These are phyloP conservation scores for Antennarius striatus DNA, from an alignment of 2,113 vertebrate genomes.

Conservation along the genomic window DNA sequence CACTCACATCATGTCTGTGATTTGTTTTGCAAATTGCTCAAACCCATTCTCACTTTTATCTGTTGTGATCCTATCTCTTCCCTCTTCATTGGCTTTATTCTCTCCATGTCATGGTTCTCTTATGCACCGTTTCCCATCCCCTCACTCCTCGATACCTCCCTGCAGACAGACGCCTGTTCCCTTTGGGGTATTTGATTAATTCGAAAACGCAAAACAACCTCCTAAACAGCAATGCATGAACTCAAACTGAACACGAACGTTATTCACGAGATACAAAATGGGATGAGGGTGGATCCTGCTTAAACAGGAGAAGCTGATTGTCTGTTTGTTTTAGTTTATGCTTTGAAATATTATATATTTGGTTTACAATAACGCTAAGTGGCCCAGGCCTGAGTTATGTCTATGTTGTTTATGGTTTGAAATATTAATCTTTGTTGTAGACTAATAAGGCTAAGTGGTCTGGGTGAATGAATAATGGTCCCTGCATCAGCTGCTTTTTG, in stretches of 20 bases:
- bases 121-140: not conserved
- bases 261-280: not conserved
- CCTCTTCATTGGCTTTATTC: too few relatives aligned
- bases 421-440: constrained; percentile 70
- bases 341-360: constrained; percentile 73
- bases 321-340: constrained; percentile 57
- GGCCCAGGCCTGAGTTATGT: constrained; percentile 64
- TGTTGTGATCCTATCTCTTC: too few relatives aligned
- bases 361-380: constrained; percentile 76
- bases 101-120: too few relatives aligned
- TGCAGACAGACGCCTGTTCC: constrained; percentile 29
- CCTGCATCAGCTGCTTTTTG: constrained; percentile 36
- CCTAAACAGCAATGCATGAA: not conserved
- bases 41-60: too few relatives aligned
- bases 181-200: constrained; percentile 36
- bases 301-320: constrained; percentile 18
- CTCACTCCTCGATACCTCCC: not conserved
- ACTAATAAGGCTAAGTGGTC: constrained; percentile 78
- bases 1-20: too few relatives aligned
- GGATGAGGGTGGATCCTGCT: constrained; percentile 26
- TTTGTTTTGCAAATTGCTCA: too few relatives aligned
- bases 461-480: constrained; percentile 62
- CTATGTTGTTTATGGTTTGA: constrained; percentile 72
- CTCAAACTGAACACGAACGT: not conserved
- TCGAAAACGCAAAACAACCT: constrained; percentile 24